These are phyloP conservation scores for Perdix hodgsoniae DNA, from an alignment of 2,797 vertebrate genomes.

Conservation along the genomic window DNA sequence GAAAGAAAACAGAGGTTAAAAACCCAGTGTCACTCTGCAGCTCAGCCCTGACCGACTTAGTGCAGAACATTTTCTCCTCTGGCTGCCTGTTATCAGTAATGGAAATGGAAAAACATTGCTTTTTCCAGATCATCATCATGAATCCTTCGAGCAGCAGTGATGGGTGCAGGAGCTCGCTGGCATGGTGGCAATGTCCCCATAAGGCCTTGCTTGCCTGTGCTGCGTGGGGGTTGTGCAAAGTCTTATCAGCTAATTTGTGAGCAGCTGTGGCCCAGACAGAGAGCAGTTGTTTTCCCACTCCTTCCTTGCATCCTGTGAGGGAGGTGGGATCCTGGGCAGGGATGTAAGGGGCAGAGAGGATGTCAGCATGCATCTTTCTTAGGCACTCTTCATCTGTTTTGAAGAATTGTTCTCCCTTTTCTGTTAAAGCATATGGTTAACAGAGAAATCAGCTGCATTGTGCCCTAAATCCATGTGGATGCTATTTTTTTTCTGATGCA, in stretches of 20 bases:
- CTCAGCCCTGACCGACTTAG: neutral
- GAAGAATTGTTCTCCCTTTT: constrained; percentile 3
- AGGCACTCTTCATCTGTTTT: neutral
- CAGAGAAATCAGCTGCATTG: neutral
- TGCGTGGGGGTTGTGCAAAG: neutral
- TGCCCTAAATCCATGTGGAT: neutral
- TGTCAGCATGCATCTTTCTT: neutral
- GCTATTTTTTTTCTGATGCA: neutral
- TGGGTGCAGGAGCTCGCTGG: neutral
- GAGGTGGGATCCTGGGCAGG: neutral
- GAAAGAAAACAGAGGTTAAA: neutral
- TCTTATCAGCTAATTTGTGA: fast-evolving
- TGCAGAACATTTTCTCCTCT: neutral
- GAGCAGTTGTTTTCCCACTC: no score
- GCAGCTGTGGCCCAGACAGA: neutral
- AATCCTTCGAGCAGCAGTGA: neutral
- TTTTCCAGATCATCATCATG: neutral
- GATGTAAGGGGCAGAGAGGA: neutral
- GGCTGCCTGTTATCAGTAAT: neutral
- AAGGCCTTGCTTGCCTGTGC: fast-evolving
- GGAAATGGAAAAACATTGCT: neutral
- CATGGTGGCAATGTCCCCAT: neutral
- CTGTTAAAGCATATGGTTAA: neutral
- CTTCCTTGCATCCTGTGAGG: neutral
- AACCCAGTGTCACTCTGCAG: neutral